Base-by-base conservation (phyloP, 64 coral and sea anemone species). In the Montipora efflorescens region DNA sequence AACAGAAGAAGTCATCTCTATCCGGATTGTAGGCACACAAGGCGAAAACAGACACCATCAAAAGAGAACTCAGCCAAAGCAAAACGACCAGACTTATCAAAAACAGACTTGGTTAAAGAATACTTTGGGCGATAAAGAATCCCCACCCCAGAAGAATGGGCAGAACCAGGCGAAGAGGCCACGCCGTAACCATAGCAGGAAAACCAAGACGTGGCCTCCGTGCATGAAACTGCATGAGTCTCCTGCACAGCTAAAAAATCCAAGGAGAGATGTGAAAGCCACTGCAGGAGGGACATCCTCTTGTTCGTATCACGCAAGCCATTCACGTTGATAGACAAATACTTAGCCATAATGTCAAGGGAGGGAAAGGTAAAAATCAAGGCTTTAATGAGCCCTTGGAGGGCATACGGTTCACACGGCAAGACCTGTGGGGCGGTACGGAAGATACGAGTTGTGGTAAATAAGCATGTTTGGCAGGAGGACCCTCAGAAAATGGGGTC, bases 171-270 rank as follows among this genome's bases (percentile, higher is more conserved):
- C 0, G 88, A 58, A 0, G n/a, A 7, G 1, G 78, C 10, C 8
- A 16, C 1, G 0, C 9, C 4, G 18, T 44, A 68, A 68, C 67
- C 67, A 50, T 86, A 43, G 2, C 58, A 49, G 16, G 82, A 77
- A 64, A 90, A 90, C 88, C 88, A 90, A 0, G 49, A 59, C 3
- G 5, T 1, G 64, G 19, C 25, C 52, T 90, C 75, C 0, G 8
- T 0, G 4, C 16, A 43, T 18, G 20, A 45, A 4, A 19, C 19
- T 6, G 45, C n/a, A 67, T 92, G 90, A 7, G 90, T 85, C 74
- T 92, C 90, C 15, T 92, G 90, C 0, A 92, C 14, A 47, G 69
- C 84, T 0, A 92, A 53, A 15, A 92, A 75, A 58, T 85, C 59
- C 15, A 48, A 7, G 1, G 15, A 4, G 1, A 86, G 19, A 14